These are phyloP conservation scores for Melanostigma gelatinosum DNA, from an alignment of 2,113 vertebrate genomes.

Conservation along the genomic window DNA sequence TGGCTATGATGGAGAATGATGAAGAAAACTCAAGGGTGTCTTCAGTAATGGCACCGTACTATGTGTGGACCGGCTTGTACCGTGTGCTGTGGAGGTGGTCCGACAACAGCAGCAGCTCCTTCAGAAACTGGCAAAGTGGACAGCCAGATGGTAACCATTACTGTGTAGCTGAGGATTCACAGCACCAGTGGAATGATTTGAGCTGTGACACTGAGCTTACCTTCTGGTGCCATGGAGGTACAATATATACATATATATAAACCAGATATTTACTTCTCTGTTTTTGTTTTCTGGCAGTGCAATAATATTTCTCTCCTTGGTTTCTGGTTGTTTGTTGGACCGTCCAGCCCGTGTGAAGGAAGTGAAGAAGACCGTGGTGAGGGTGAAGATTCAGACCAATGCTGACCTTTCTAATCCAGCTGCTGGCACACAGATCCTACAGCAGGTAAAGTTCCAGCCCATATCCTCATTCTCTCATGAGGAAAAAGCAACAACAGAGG, in stretches of 20 bases:
- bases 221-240: not conserved
- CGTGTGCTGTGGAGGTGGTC: conserved; percentile 16
- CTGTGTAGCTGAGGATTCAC: not conserved
- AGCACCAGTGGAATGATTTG: fast-evolving
- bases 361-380: not conserved
- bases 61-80: conserved; percentile 29
- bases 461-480: not conserved
- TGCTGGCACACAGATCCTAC: not conserved
- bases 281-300: not conserved
- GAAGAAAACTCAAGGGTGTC: not conserved
- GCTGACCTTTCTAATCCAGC: conserved; percentile 26
- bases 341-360: not conserved
- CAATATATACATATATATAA: not conserved
- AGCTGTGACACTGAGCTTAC: fast-evolving
- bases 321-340: not conserved
- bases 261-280: not conserved
- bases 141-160: not conserved
- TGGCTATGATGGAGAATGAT: not conserved
- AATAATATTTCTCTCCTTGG: not conserved
- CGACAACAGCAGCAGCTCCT: not conserved
- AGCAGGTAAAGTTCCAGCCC: conserved; percentile 18
- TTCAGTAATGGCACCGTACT: fast-evolving
- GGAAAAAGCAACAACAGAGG: too few relatives aligned
- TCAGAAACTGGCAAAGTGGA: not conserved
- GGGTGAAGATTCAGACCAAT: conserved; percentile 1